Evolutionary conservation across 2,113 vertebrate species (phyloP).

Genomic region (Mastomys coucha): DNA sequence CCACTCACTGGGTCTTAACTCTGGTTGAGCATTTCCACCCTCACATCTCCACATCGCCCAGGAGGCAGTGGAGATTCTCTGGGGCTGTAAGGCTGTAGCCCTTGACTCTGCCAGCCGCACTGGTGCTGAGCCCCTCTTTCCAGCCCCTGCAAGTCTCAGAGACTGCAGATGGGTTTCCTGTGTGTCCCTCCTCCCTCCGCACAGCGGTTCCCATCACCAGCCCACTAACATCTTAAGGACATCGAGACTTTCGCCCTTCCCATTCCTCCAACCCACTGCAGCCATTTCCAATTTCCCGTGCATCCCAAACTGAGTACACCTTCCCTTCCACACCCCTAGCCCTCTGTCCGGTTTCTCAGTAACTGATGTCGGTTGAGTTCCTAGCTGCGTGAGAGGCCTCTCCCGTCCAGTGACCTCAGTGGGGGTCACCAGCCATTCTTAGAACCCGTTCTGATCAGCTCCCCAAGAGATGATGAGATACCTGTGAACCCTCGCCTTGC

Average conservation of each 20-base stretch:
- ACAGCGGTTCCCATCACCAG: not conserved
- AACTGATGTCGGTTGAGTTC: not conserved
- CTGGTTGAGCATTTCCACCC: conserved; percentile 51
- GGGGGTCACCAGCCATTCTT: conserved; percentile 3
- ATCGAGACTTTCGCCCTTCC: not conserved
- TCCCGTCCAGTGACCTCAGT: not conserved
- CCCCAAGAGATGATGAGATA: not conserved
- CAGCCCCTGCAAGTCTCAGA: not conserved
- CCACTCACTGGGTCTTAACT: conserved; percentile 67
- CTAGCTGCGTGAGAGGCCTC: not conserved
- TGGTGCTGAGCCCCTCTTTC: not conserved
- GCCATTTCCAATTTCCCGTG: not conserved
- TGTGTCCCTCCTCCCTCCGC: too few species aligned
- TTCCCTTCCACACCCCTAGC: not conserved
- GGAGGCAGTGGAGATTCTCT: conserved; percentile 26
- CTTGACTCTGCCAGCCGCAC: not conserved
- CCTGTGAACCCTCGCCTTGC: not conserved
- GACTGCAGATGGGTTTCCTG: not conserved
- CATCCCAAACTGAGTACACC: not conserved
- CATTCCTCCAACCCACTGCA: not conserved
- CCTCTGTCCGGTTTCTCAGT: not conserved
- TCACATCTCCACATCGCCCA: conserved; percentile 3
- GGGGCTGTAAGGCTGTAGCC: not conserved
- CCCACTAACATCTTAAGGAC: rapidly evolving
- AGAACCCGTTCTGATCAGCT: not conserved